Base-by-base conservation (phyloP, 1,140 invertebrate genomes). In the Drosophila auraria region DNA sequence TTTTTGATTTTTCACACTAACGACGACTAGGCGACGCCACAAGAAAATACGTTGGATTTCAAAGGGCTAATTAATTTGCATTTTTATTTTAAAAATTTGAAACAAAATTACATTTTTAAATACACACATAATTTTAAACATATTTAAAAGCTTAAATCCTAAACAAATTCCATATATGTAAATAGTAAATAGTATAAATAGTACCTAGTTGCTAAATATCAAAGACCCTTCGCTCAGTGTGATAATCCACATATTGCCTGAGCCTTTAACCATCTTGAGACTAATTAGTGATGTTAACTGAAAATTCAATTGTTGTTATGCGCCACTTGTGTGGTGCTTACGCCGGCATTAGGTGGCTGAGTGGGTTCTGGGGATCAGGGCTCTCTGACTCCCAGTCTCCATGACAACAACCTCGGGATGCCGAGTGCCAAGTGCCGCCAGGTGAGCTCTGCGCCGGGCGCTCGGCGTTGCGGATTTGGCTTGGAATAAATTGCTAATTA, bases 231-330 rank as follows among this genome's bases (percentile, higher is more conserved):
- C 2, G 23, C 25, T 14, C 3, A n/a, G 65, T 70, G 53, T 23
- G 42, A 1, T 25, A 20, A 51, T 62, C 49, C 38, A 6, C 65
- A 59, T 30, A 53, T 17, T 51, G 47, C 38, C 30, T 17, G 38
- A 40, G 27, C 36, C 27, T 9, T 11, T 11, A 44, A 62, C 49
- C 36, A 30, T 30, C 58, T 54, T 62, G 57, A 54, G 49, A 73
- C 69, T 74, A 62, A 73, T 73, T 62, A 74, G 57, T 40, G 69
- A 60, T 73, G 49, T 61, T 51, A 73, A 74, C 69, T 62, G 47
- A 54, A 73, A 74, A 74, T 73, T 62, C 33, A 62, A 62, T 74
- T 73, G 50, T 54, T 73, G 38, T 53, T 59, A 47, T 60, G 45
- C 11, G 40, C 40, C 36, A 70, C 36, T 53, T 68, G 63, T 66